A percentile compares a stretch with the other conserved stretches of the same genome.
These are phyloP conservation scores for Grantiella picta DNA, from an alignment of 2,113 vertebrate genomes.

Conservation along the genomic window DNA sequence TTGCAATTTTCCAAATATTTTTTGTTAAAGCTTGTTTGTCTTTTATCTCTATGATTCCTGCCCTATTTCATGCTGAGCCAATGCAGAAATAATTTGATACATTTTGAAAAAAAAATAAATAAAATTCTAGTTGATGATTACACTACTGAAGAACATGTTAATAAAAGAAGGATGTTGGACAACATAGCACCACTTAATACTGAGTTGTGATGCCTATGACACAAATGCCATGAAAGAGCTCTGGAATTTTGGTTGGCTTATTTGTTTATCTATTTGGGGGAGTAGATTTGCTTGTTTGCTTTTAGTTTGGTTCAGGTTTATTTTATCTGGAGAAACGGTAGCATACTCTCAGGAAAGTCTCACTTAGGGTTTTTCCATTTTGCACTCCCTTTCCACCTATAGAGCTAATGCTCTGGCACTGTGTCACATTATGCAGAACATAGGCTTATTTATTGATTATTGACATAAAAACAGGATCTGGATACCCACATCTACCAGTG, in stretches of 20 bases:
- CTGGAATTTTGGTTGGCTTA: background rate
- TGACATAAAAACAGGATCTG: background rate
- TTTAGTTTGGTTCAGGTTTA: background rate
- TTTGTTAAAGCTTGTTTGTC: background rate
- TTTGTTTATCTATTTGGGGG: background rate
- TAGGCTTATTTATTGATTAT: background rate
- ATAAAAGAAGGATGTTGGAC: background rate
- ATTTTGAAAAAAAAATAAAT: background rate
- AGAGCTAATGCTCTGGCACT: background rate
- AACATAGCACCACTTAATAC: background rate
- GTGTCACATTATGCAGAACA: background rate
- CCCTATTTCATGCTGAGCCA: background rate
- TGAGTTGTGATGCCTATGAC: background rate
- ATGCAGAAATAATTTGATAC: background rate
- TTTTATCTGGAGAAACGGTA: background rate
- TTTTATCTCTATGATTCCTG: background rate
- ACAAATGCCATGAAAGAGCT: background rate
- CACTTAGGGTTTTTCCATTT: background rate
- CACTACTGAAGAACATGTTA: background rate
- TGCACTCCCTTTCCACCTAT: background rate
- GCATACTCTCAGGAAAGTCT: background rate
- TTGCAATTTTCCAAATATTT: background rate
- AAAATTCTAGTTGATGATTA: background rate
- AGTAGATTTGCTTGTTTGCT: background rate
- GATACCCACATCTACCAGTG: background rate